Conservation (phyloP, 2,888 invertebrate genomes). For the Caenorhabditis macrosperma region DNA sequence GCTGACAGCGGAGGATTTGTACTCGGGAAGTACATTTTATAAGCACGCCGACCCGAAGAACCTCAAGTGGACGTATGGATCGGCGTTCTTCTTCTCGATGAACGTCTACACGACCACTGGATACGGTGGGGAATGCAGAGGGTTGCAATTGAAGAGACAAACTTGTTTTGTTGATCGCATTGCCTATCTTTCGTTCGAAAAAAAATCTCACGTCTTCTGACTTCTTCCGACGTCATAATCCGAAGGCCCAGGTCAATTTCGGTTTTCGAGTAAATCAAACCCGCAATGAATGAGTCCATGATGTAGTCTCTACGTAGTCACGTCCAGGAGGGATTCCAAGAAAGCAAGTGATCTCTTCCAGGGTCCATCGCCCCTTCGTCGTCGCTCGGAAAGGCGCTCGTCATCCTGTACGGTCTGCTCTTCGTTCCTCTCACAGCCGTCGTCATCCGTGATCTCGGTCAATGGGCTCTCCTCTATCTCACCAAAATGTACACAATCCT, state of each 20-base stretch:
- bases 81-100: constrained; percentile 67
- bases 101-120: constrained; percentile 71
- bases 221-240: not conserved
- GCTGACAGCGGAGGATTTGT: constrained; percentile 64
- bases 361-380: constrained; percentile 68
- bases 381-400: constrained; percentile 55
- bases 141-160: too few relatives aligned
- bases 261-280: too few relatives aligned
- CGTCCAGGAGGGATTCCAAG: not conserved
- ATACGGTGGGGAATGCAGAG: constrained; percentile 62
- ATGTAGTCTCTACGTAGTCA: not conserved
- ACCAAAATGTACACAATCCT: constrained; percentile 68
- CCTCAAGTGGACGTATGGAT: constrained; percentile 67
- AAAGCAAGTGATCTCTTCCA: constrained; percentile 15
- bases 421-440: constrained; percentile 69
- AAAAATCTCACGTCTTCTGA: not conserved
- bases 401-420: constrained; percentile 65
- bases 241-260: not conserved
- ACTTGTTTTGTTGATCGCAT: too few relatives aligned
- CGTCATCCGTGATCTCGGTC: constrained; percentile 69
- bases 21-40: constrained; percentile 64
- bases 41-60: constrained; percentile 59
- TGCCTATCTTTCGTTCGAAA: too few relatives aligned
- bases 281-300: too few relatives aligned
- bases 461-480: constrained; percentile 64